Conservation (phyloP, 2,888 invertebrate genomes). For the Standfussiana lucernea region DNA sequence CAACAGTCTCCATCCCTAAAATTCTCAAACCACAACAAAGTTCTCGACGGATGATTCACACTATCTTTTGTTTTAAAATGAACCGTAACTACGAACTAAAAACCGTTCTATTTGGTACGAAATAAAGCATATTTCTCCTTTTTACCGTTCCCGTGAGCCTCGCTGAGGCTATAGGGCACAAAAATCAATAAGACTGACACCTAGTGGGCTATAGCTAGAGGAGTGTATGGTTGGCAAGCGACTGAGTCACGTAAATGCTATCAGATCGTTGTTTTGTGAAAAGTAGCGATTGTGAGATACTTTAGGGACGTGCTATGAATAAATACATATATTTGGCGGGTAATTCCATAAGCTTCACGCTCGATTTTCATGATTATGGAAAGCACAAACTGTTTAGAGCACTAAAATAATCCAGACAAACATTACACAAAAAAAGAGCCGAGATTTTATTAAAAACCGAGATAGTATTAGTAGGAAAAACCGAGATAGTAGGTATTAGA, state of each 20-base stretch:
- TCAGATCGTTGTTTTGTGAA: constrained; percentile 71
- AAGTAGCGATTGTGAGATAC: constrained; percentile 70
- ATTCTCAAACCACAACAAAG: constrained; percentile 70
- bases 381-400: constrained; percentile 12
- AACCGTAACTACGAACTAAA: constrained; percentile 43
- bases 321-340: constrained; percentile 57
- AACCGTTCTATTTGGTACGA: constrained; percentile 41
- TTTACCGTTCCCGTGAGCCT: constrained; percentile 36
- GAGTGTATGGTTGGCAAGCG: constrained; percentile 64
- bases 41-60: constrained; percentile 78
- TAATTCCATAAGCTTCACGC: constrained; percentile 52
- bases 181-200: constrained; percentile 78
- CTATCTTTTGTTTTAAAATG: constrained; percentile 79
- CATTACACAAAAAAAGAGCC: neutral
- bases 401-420: constrained; percentile 5
- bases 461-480: constrained; percentile 15
- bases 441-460: constrained; percentile 1
- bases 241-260: constrained; percentile 69
- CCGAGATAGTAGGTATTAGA: neutral
- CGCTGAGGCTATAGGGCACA: constrained; percentile 69
- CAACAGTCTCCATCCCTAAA: constrained; percentile 60
- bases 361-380: constrained; percentile 43
- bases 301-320: constrained; percentile 65
- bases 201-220: constrained; percentile 64
- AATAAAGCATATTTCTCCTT: constrained; percentile 63